Evolutionary conservation across 2,888 invertebrate genomes (phyloP).

Genomic region (Rhagium mordax): DNA sequence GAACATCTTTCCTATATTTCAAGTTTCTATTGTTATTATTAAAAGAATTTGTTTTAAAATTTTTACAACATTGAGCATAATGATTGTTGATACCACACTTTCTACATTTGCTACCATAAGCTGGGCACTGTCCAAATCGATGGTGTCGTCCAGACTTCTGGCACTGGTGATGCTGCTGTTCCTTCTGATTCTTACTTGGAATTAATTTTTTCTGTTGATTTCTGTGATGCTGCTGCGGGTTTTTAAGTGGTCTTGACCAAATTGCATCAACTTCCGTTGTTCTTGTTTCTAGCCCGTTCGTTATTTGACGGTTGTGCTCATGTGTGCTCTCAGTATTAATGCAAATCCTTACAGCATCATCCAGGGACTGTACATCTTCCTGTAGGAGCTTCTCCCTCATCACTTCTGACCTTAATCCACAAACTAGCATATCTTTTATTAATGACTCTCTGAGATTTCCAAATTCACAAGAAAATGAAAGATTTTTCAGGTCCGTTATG

Average conservation of each 20-base stretch:
- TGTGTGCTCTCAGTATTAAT: conserved; percentile 38
- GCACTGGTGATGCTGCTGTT: conserved; percentile 4
- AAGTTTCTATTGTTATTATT: not conserved
- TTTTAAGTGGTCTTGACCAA: not conserved
- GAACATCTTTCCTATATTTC: not conserved
- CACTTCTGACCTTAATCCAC: conserved; percentile 32
- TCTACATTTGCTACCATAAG: conserved; percentile 27
- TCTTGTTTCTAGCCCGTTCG: not conserved
- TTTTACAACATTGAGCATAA: conserved; percentile 18
- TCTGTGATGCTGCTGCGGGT: not conserved
- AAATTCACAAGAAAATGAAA: conserved; percentile 30
- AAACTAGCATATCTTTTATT: conserved; percentile 33
- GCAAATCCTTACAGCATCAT: conserved; percentile 43
- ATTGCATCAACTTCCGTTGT: not conserved
- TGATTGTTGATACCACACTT: conserved; percentile 37
- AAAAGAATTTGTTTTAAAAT: not conserved
- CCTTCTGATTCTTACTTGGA: too few species aligned
- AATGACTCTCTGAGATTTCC: too few species aligned
- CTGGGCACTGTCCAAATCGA: conserved; percentile 33
- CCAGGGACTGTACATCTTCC: conserved; percentile 26
- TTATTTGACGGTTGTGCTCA: conserved; percentile 12
- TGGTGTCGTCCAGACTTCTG: conserved; percentile 32
- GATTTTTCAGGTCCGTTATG: conserved; percentile 38
- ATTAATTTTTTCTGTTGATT: too few species aligned
- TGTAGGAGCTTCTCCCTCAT: conserved; percentile 41